These are phyloP conservation scores for Saxicola maurus DNA, from an alignment of 2,797 vertebrate species.

Conservation along the genomic window DNA sequence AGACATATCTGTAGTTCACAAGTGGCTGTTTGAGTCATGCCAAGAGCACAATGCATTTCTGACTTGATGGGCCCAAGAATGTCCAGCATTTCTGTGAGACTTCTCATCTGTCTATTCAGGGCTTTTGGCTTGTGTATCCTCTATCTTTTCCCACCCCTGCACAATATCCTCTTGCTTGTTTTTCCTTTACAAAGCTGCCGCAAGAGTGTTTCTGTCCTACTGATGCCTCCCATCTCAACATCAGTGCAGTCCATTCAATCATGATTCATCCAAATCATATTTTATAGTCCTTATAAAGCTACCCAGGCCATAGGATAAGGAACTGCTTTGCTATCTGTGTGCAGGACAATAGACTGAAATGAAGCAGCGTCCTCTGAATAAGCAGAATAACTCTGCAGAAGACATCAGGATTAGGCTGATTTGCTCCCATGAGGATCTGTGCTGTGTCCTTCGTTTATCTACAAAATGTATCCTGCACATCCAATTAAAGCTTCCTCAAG, in stretches of 20 bases:
- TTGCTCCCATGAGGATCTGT: background rate
- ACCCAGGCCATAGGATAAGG: background rate
- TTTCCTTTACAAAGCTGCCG: background rate
- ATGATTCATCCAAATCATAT: background rate
- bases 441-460: conserved; percentile 9
- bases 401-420: background rate
- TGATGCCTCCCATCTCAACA: background rate
- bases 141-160: background rate
- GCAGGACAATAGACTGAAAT: background rate
- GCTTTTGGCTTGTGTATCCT: background rate
- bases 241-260: background rate
- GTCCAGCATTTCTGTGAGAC: background rate
- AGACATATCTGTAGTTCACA: background rate
- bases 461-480: conserved; percentile 19
- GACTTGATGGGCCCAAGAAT: background rate
- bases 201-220: background rate
- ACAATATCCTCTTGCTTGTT: background rate
- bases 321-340: background rate
- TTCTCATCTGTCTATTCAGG: background rate
- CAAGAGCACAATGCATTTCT: background rate
- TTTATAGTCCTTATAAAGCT: background rate
- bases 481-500: conserved; percentile 19
- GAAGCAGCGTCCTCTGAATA: background rate
- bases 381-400: background rate
- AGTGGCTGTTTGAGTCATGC: background rate